phyloP scores from a whole-genome alignment of 1,140 invertebrate genomes.

The Lordiphosa stackelbergi region DNA sequence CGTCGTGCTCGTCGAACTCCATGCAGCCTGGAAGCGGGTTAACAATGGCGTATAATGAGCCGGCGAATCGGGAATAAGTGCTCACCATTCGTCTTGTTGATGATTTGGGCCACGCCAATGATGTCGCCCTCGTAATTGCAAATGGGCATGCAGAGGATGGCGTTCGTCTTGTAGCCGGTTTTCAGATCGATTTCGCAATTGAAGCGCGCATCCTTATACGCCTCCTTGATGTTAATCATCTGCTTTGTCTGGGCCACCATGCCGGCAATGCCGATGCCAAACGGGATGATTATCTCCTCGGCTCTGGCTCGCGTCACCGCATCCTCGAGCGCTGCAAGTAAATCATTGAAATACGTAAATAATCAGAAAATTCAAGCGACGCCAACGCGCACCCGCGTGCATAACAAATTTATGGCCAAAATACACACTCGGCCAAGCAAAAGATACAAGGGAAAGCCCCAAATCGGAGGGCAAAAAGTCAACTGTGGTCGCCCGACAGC shows the following conservation, averaged over 20 bases:
- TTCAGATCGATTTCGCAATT: slow-evolving; percentile 93
- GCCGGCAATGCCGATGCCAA: slow-evolving; percentile 93
- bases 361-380: slow-evolving; percentile 5
- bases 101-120: slow-evolving; percentile 97
- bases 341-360: slow-evolving; percentile 34
- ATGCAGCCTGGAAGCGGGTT: slow-evolving; percentile 79
- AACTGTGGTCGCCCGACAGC: slow-evolving; percentile 26
- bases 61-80: neutral
- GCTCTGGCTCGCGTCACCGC: slow-evolving; percentile 84
- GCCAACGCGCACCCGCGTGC: slow-evolving; percentile 26
- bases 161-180: slow-evolving; percentile 94
- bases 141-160: slow-evolving; percentile 96
- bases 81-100: slow-evolving; percentile 93
- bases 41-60: neutral
- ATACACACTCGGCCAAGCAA: slow-evolving; percentile 62
- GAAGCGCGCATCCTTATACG: slow-evolving; percentile 90
- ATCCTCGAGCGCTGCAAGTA: slow-evolving; percentile 83
- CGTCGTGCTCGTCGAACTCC: slow-evolving; percentile 92
- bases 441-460: slow-evolving; percentile 33
- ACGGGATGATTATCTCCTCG: slow-evolving; percentile 91
- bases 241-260: slow-evolving; percentile 91
- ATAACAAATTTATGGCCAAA: slow-evolving; percentile 66
- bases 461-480: slow-evolving; percentile 58
- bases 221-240: slow-evolving; percentile 93
- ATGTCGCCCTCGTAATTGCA: slow-evolving; percentile 97